phyloP scores from a whole-genome alignment of 2,797 vertebrate species.

The Margarornis squamiger region DNA sequence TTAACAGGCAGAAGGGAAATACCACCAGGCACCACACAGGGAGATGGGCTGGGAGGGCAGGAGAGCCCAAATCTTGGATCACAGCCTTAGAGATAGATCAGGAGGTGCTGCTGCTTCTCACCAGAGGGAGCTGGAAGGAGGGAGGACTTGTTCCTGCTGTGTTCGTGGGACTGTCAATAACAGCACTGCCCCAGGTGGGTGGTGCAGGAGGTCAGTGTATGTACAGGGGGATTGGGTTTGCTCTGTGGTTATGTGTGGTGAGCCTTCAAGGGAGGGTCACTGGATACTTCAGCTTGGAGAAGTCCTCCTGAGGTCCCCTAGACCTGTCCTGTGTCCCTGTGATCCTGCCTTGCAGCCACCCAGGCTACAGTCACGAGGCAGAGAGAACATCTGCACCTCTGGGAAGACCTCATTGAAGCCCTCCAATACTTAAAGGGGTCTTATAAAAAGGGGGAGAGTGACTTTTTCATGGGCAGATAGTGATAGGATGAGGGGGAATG shows the following conservation, averaged over 20 bases:
- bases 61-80: background rate
- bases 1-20: background rate
- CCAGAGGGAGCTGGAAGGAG: background rate
- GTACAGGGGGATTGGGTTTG: background rate
- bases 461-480: background rate
- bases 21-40: rapidly evolving
- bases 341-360: background rate
- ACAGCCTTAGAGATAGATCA: background rate
- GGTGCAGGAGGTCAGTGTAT: background rate
- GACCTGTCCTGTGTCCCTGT: background rate
- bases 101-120: background rate
- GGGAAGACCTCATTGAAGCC: background rate
- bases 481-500: background rate
- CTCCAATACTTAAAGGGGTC: too few relatives aligned
- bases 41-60: background rate
- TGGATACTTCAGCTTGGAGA: background rate
- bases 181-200: background rate
- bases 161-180: background rate
- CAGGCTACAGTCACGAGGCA: background rate
- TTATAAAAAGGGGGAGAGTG: background rate
- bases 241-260: rapidly evolving
- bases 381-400: background rate
- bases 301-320: background rate
- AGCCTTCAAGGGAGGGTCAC: background rate
- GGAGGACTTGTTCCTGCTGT: rapidly evolving